Evolutionary conservation across 2,888 invertebrate genomes (phyloP).

Genomic region (Ormyrus thymus): DNA sequence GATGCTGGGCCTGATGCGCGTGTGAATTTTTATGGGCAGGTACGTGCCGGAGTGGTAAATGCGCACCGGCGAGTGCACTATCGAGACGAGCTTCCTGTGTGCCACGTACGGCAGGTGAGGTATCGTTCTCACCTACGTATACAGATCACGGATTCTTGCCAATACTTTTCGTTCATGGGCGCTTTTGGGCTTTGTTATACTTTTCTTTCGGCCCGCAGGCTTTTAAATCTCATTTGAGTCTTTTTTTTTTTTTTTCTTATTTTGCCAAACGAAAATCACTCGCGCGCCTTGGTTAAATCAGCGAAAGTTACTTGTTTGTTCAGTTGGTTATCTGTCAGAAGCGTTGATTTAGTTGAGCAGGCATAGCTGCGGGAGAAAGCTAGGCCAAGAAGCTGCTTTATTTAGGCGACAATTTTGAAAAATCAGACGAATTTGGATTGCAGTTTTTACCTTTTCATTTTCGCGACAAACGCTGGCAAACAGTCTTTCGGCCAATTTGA

Average conservation of each 20-base stretch:
- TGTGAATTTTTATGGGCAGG: conserved; percentile 70
- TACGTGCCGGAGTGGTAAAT: conserved; percentile 68
- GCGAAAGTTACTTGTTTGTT: too few relatives aligned
- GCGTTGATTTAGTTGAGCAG: too few relatives aligned
- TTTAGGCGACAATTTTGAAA: too few relatives aligned
- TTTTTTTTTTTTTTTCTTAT: conserved; percentile 16
- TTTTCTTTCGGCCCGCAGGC: background rate
- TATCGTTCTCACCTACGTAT: conserved; percentile 66
- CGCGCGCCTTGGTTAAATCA: too few relatives aligned
- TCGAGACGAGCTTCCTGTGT: conserved; percentile 73
- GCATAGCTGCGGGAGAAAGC: too few relatives aligned
- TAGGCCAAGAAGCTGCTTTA: too few relatives aligned
- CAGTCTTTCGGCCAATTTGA: too few relatives aligned
- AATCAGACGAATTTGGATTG: too few relatives aligned
- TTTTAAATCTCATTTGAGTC: background rate
- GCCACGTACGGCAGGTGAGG: conserved; percentile 74
- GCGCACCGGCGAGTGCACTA: conserved; percentile 71
- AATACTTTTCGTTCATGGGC: background rate
- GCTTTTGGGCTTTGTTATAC: background rate
- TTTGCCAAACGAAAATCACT: conserved; percentile 4
- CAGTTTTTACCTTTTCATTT: too few relatives aligned
- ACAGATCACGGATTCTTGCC: conserved; percentile 37
- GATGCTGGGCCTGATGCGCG: conserved; percentile 72
- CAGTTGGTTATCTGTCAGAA: too few relatives aligned
- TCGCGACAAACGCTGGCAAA: too few relatives aligned